A percentile compares a stretch with the other conserved stretches of the same genome.
These are phyloP conservation scores for Gulo gulo DNA, from an alignment of 2,113 vertebrate genomes.

Conservation along the genomic window DNA sequence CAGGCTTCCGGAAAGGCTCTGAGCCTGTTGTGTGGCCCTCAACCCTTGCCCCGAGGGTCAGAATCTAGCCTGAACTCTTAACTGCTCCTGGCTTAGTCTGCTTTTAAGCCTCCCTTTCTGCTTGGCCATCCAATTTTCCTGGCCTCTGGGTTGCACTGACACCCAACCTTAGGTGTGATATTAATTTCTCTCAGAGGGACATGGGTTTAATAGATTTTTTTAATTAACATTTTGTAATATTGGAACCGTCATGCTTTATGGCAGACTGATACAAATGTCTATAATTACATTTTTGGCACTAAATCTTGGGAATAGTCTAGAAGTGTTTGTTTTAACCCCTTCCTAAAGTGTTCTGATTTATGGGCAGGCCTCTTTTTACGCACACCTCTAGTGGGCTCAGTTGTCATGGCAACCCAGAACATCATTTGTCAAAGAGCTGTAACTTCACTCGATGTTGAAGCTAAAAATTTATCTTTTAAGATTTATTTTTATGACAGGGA, in stretches of 20 bases:
- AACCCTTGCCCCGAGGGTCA: not conserved
- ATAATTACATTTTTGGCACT: conserved; percentile 77
- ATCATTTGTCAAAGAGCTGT: conserved; percentile 75
- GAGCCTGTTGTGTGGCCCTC: not conserved
- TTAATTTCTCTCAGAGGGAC: conserved; percentile 77
- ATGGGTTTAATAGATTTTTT: conserved; percentile 79
- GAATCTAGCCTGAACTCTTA: not conserved
- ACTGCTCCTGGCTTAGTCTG: not conserved
- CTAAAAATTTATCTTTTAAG: conserved; percentile 68
- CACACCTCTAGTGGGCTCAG: conserved; percentile 24
- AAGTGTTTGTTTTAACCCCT: conserved; percentile 81
- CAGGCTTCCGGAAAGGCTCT: not conserved
- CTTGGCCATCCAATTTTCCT: conserved; percentile 44
- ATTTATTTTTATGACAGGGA: conserved; percentile 64
- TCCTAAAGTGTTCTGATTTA: conserved; percentile 70
- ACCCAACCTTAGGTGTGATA: conserved; percentile 66
- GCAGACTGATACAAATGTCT: conserved; percentile 76
- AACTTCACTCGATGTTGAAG: conserved; percentile 66
- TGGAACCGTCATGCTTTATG: conserved; percentile 76
- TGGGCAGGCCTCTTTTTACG: conserved; percentile 2
- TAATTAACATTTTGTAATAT: conserved; percentile 78
- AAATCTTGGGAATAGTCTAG: conserved; percentile 69
- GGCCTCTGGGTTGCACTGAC: conserved; percentile 42
- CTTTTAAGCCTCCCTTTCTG: not conserved
- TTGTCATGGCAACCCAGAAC: conserved; percentile 61